Percentiles rank a stretch among this genome's conserved stretches.
phyloP scores from a whole-genome alignment of 2,113 vertebrate genomes.

The Campylomormyrus tamandua region DNA sequence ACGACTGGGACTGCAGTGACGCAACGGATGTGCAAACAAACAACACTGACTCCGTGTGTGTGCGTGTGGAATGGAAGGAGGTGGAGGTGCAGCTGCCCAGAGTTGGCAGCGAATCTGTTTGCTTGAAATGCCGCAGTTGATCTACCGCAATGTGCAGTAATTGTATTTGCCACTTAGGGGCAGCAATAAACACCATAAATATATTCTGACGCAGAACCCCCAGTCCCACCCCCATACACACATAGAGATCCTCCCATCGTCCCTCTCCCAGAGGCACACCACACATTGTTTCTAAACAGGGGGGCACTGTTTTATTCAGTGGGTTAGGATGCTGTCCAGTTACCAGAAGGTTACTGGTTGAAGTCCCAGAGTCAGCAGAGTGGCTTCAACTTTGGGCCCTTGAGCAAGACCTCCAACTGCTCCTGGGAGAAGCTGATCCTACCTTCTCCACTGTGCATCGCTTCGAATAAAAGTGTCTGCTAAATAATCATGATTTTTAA shows the following conservation, averaged over 20 bases:
- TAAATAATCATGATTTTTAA: background rate
- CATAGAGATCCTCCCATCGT: background rate
- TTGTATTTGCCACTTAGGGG: slow-evolving; percentile 44
- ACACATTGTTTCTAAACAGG: background rate
- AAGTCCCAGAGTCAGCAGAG: background rate
- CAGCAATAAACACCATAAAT: slow-evolving; percentile 30
- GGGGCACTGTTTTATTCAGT: background rate
- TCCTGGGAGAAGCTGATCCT: background rate
- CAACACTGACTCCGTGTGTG: background rate
- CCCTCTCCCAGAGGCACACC: background rate
- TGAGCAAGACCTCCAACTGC: background rate
- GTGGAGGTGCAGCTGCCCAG: slow-evolving; percentile 28
- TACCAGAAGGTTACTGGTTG: background rate
- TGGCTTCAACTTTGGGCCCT: background rate
- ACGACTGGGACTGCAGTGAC: background rate
- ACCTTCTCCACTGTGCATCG: background rate
- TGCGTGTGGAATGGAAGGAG: background rate
- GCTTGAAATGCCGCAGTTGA: slow-evolving; percentile 22
- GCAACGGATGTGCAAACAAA: background rate
- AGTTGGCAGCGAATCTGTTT: slow-evolving; percentile 39
- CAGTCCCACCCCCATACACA: background rate
- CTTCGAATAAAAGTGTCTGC: background rate
- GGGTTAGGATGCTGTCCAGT: background rate
- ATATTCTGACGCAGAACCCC: background rate
- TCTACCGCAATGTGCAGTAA: slow-evolving; percentile 32